These are phyloP conservation scores for Campodea augens DNA, from an alignment of 1,140 invertebrate species.

Conservation along the genomic window DNA sequence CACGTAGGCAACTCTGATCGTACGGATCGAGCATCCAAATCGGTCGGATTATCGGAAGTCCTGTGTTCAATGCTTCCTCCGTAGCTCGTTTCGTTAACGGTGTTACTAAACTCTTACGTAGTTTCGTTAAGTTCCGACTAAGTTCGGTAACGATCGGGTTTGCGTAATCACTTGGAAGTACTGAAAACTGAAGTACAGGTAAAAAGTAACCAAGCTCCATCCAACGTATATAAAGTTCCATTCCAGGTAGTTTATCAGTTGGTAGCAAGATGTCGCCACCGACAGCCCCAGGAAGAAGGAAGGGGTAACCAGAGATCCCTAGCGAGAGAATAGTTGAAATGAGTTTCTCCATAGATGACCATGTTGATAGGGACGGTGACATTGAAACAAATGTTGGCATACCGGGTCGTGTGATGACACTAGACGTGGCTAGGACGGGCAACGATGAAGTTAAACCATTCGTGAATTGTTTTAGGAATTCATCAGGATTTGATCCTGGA, in stretches of 20 bases:
- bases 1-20: slow-evolving; percentile 53
- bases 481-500: slow-evolving; percentile 52
- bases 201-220: slow-evolving; percentile 81
- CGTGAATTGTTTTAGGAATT: slow-evolving; percentile 42
- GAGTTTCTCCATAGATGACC: slow-evolving; percentile 64
- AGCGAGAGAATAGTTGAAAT: slow-evolving; percentile 73
- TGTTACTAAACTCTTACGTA: slow-evolving; percentile 42
- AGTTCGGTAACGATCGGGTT: slow-evolving; percentile 52
- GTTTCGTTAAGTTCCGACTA: slow-evolving; percentile 47
- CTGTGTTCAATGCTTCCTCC: slow-evolving; percentile 50
- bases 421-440: slow-evolving; percentile 58
- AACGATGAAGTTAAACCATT: slow-evolving; percentile 24
- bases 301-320: slow-evolving; percentile 72
- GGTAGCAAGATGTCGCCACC: slow-evolving; percentile 49
- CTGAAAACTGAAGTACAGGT: slow-evolving; percentile 77
- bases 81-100: slow-evolving; percentile 54
- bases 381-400: slow-evolving; percentile 70
- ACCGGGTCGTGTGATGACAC: slow-evolving; percentile 56
- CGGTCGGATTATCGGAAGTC: slow-evolving; percentile 65
- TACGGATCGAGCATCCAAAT: slow-evolving; percentile 78
- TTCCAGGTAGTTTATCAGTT: slow-evolving; percentile 45
- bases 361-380: slow-evolving; percentile 66
- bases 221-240: slow-evolving; percentile 84
- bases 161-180: slow-evolving; percentile 67
- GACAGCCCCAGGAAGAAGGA: slow-evolving; percentile 79